Evolutionary conservation across 2,888 invertebrate species (phyloP).

Genomic region (Euzetes globulus): DNA sequence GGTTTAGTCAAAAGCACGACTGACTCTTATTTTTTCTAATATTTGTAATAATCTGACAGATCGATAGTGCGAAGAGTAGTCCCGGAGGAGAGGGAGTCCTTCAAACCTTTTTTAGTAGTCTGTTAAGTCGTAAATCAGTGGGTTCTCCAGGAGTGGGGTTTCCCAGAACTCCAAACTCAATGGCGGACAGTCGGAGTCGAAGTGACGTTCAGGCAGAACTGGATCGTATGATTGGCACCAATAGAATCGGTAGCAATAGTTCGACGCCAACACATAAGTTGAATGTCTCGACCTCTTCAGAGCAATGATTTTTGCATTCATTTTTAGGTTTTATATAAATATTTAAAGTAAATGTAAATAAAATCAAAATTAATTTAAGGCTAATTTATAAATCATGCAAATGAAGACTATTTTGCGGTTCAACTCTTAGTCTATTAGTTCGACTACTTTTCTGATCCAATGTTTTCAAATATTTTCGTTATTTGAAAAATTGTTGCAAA

Average conservation of each 20-base stretch:
- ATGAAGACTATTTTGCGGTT: not conserved
- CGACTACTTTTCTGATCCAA: no score
- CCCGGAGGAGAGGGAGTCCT: constrained; percentile 83
- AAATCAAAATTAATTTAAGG: constrained; percentile 13
- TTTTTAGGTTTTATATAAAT: constrained; percentile 23
- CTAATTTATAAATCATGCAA: constrained; percentile 12
- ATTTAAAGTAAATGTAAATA: constrained; percentile 3
- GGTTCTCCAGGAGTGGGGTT: constrained; percentile 35
- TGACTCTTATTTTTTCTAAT: not conserved
- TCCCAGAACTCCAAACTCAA: constrained; percentile 21
- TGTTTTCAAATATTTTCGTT: not conserved
- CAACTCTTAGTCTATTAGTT: no score
- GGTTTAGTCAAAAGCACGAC: not conserved
- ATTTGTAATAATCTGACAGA: not conserved
- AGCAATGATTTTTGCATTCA: constrained; percentile 16
- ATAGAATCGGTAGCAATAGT: constrained; percentile 17
- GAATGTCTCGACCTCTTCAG: constrained; percentile 21
- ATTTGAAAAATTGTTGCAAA: constrained; percentile 3
- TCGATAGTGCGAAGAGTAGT: constrained; percentile 44
- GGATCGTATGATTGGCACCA: constrained; percentile 38
- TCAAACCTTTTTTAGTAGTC: constrained; percentile 95
- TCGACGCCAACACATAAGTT: constrained; percentile 19
- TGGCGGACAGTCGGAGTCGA: constrained; percentile 10
- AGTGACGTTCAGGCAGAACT: constrained; percentile 40
- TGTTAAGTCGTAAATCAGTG: constrained; percentile 53